Evolutionary conservation across 2,888 invertebrate genomes (phyloP).

Genomic region (Trisateles emortualis): DNA sequence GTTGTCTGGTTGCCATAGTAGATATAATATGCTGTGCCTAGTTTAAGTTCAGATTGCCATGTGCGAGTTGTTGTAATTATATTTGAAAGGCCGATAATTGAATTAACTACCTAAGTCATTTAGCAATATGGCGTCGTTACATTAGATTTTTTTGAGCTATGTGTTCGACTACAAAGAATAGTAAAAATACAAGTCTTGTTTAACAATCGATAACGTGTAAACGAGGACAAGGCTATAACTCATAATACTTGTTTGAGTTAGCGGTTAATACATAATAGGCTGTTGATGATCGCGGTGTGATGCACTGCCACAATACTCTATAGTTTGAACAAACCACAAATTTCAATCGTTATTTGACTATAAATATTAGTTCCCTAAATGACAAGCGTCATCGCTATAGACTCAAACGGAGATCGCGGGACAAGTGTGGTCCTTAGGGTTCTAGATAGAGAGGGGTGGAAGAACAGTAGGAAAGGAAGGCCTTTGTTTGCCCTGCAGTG

Average conservation of each 20-base stretch:
- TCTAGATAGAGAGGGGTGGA: too few species aligned
- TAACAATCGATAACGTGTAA: constrained; percentile 43
- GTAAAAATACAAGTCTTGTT: constrained; percentile 18
- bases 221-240: constrained; percentile 46
- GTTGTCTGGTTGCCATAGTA: too few species aligned
- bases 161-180: constrained; percentile 2
- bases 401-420: too few species aligned
- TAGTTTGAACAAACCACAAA: constrained; percentile 13
- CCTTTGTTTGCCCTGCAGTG: too few species aligned
- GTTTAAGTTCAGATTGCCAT: too few species aligned
- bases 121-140: background rate
- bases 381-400: too few species aligned
- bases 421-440: too few species aligned
- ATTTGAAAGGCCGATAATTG: background rate
- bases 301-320: constrained; percentile 12
- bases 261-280: constrained; percentile 38
- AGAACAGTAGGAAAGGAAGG: too few species aligned
- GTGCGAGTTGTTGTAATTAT: too few species aligned
- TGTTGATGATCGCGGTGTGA: constrained; percentile 24
- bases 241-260: constrained; percentile 41
- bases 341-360: background rate
- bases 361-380: too few species aligned
- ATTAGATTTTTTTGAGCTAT: background rate
- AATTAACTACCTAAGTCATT: background rate
- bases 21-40: too few species aligned